Evolutionary conservation across 2,113 vertebrate species (phyloP), one percentile per base, ranked within the genome.

Genomic region (Bos indicus): DNA sequence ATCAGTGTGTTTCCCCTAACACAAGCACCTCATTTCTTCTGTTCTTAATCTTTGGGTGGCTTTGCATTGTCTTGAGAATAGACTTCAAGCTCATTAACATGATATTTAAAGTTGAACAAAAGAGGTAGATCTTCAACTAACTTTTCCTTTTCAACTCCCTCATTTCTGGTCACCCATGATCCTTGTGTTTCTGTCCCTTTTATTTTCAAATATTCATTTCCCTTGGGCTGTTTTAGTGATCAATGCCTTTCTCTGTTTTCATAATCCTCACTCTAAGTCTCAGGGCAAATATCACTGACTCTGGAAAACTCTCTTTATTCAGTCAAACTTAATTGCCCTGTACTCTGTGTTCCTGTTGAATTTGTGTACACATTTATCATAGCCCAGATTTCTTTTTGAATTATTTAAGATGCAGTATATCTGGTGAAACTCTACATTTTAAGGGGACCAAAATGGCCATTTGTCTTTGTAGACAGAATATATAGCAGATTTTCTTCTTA

Each of bases 321-420:
- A 33, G 36, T 87, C 80, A 93, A 67, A 83, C 40, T 77, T 91
- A 77, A 93, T 85, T 94, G 17, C 13, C 48, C 21, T 21, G 4
- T 26, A 36, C 8, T 67, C 5, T 54, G 1, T 43, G 59, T 43
- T 88, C 33, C 33, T 57, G 6, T 26, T 89, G 64, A 46, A 80
- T 86, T 82, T 84, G 43, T 85, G 81, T 12, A 62, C 57, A 71
- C 64, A 83, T 93, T 88, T 84, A 48, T 95, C 62, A 94, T 7
- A 78, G 51, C 33, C 36, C 40, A 52, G 71, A 21, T 88, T 54
- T 40, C 40, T 67, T 88, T 92, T 52, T 92, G 33, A 80, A 90
- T 97, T 96, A 93, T 83, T 96, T 95, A 95, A 80, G 78, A 86
- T 25, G 13, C 59, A 62, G 43, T 71, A 5, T 64, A n/a, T 64